Percentiles rank a stretch among this genome's conserved stretches.
These are phyloP conservation scores for Agrotis segetum DNA, from an alignment of 2,888 invertebrate genomes.

Conservation along the genomic window DNA sequence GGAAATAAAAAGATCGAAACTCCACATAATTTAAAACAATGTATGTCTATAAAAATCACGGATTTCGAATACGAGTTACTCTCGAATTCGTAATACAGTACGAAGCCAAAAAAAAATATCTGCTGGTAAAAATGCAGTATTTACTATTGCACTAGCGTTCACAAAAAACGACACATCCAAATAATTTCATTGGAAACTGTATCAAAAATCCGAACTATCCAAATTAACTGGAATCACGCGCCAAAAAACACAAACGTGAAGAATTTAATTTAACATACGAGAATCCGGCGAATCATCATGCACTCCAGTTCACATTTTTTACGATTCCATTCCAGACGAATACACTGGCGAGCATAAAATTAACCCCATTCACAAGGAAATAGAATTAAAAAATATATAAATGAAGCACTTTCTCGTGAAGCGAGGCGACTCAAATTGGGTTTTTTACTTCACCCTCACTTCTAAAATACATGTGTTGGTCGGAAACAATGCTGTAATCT, in stretches of 20 bases:
- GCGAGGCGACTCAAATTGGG: constrained; percentile 74
- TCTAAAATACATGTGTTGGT: constrained; percentile 72
- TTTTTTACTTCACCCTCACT: constrained; percentile 70
- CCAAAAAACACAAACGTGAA: constrained; percentile 37
- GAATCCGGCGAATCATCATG: constrained; percentile 38
- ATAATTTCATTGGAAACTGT: constrained; percentile 21
- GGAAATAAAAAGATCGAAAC: background rate
- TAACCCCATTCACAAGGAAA: constrained; percentile 76
- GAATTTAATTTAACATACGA: constrained; percentile 54
- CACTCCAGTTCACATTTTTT: constrained; percentile 56
- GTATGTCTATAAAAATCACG: background rate
- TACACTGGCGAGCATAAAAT: constrained; percentile 71
- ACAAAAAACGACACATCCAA: constrained; percentile 13
- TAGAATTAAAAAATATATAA: constrained; percentile 73
- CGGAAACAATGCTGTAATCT: constrained; percentile 78
- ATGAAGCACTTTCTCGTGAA: constrained; percentile 61
- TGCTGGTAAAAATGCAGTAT: background rate
- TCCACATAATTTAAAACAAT: background rate
- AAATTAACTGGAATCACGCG: constrained; percentile 47
- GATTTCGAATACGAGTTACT: background rate
- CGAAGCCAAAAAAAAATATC: constrained; percentile 7
- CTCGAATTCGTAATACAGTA: background rate
- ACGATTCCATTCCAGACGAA: constrained; percentile 59
- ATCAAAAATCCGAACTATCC: constrained; percentile 25
- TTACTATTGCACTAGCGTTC: background rate